Evolutionary conservation across 2,797 vertebrate genomes (phyloP).

Genomic region (Cryptoprocta ferox): DNA sequence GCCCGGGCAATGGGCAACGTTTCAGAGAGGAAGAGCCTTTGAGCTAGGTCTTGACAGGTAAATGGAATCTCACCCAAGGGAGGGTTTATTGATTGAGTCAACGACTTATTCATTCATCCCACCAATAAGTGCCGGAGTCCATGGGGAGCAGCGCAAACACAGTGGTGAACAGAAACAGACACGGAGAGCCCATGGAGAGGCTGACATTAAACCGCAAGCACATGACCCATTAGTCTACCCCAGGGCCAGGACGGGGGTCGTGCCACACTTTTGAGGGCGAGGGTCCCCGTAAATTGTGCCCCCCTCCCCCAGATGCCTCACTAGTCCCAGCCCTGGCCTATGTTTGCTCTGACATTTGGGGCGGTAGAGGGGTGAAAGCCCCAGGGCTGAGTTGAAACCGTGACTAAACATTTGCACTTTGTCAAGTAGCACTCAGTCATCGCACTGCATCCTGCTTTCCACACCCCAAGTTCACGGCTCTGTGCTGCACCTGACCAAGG

Average conservation of each 20-base stretch:
- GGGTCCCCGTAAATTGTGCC: not conserved
- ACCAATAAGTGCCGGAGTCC: not conserved
- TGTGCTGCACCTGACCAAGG: not conserved
- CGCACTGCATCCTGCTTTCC: not conserved
- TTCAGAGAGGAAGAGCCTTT: not conserved
- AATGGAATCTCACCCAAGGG: not conserved
- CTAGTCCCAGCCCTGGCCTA: not conserved
- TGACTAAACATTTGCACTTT: no score
- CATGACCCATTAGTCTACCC: accelerated
- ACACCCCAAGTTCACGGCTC: not conserved
- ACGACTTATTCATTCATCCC: not conserved
- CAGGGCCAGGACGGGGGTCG: accelerated
- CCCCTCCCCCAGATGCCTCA: not conserved
- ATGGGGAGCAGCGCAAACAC: not conserved
- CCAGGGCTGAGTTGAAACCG: accelerated
- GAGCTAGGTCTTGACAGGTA: not conserved
- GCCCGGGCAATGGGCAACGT: no score
- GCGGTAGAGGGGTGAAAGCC: not conserved
- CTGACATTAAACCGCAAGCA: not conserved
- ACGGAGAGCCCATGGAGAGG: accelerated
- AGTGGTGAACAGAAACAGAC: not conserved
- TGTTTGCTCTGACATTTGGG: not conserved
- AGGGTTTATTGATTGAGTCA: not conserved
- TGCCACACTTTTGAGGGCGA: no score
- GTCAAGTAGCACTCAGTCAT: accelerated